Evolutionary conservation across 2,888 invertebrate genomes (phyloP).

Genomic region (Idaea dimidiata): DNA sequence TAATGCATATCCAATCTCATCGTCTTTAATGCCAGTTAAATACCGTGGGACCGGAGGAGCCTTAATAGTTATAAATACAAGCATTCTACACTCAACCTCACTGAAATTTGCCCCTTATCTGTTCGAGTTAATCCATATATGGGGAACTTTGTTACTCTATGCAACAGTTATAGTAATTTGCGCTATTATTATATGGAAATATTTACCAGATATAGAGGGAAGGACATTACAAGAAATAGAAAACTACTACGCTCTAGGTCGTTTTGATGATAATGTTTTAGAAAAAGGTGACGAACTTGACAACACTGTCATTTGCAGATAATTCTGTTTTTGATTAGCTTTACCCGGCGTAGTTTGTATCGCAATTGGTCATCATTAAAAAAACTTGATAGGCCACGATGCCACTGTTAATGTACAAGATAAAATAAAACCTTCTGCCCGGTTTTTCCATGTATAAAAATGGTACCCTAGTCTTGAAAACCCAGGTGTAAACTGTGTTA

Average conservation of each 20-base stretch:
- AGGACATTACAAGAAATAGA: slow-evolving; percentile 27
- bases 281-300: no score
- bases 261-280: neutral
- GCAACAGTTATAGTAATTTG: slow-evolving; percentile 15
- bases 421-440: no score
- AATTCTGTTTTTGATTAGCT: no score
- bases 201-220: slow-evolving; percentile 26
- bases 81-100: slow-evolving; percentile 16
- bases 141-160: slow-evolving; percentile 21
- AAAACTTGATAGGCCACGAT: no score
- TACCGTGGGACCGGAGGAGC: slow-evolving; percentile 22
- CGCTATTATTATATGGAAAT: slow-evolving; percentile 21
- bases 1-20: slow-evolving; percentile 15
- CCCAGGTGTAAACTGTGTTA: no score
- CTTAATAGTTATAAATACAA: slow-evolving; percentile 16
- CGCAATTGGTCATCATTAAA: no score
- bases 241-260: slow-evolving; percentile 19
- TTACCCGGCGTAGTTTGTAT: no score
- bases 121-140: slow-evolving; percentile 15
- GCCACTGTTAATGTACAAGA: no score
- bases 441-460: no score
- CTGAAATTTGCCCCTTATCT: slow-evolving; percentile 22
- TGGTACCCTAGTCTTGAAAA: no score
- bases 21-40: slow-evolving; percentile 27
- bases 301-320: no score